Conservation (phyloP, 2,888 invertebrate species). For the Polyommatus icarus region DNA sequence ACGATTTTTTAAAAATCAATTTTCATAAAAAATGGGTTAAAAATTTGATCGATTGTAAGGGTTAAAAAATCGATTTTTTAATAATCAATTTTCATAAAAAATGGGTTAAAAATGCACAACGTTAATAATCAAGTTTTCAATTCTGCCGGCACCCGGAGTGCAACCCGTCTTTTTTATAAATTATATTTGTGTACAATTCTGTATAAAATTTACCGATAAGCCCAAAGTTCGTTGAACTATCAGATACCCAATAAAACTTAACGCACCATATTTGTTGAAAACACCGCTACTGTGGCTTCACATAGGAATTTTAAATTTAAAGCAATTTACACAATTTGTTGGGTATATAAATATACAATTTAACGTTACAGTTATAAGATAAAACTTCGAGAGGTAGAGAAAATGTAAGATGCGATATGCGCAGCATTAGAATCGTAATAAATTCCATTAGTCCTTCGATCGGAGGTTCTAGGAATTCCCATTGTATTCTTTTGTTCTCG, state of each 20-base stretch:
- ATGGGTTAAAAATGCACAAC: too few relatives aligned
- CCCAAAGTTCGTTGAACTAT: background rate
- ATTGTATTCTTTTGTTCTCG: too few relatives aligned
- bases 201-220: background rate
- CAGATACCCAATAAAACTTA: background rate
- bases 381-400: background rate
- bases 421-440: background rate
- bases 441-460: too few relatives aligned
- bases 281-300: slow-evolving; percentile 30
- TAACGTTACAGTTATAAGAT: background rate
- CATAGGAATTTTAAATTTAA: slow-evolving; percentile 22
- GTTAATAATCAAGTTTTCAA: too few relatives aligned
- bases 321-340: slow-evolving; percentile 4
- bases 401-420: background rate
- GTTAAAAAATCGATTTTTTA: too few relatives aligned
- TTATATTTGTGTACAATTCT: background rate
- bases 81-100: too few relatives aligned
- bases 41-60: too few relatives aligned
- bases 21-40: too few relatives aligned
- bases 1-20: too few relatives aligned
- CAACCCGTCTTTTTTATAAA: too few relatives aligned
- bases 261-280: slow-evolving; percentile 5
- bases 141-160: too few relatives aligned
- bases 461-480: too few relatives aligned
- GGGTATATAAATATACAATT: background rate